Conservation (phyloP, 2,113 vertebrate species). For the Odobenus rosmarus region DNA sequence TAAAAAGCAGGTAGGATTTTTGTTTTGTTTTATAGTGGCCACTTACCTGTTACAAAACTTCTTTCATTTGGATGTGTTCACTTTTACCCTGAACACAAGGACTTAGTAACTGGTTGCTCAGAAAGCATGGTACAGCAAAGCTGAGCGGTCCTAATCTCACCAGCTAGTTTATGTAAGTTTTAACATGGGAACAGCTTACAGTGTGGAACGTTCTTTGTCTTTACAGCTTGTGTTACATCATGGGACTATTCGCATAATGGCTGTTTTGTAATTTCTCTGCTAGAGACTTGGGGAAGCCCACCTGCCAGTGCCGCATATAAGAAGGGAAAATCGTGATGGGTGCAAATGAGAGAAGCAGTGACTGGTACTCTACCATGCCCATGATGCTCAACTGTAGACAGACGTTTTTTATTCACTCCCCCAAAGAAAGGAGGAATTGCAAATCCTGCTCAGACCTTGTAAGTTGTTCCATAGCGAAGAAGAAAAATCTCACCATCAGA, state of each 20-base stretch:
- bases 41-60: neutral
- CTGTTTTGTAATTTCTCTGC: neutral
- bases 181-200: neutral
- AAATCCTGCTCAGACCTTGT: neutral
- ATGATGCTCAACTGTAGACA: neutral
- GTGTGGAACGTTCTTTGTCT: neutral
- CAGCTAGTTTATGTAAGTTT: neutral
- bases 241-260: neutral
- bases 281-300: neutral
- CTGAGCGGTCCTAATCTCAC: neutral
- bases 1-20: neutral
- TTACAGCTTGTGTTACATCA: neutral
- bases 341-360: neutral
- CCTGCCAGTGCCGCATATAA: neutral
- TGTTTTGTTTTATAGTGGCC: neutral
- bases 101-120: neutral
- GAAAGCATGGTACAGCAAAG: neutral
- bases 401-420: neutral
- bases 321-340: neutral
- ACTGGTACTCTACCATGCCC: too few relatives aligned
- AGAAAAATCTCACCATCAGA: neutral
- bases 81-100: neutral
- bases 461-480: neutral
- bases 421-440: neutral
- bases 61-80: neutral